Evolutionary conservation across 2,888 invertebrate genomes (phyloP), one percentile per base, ranked within the genome.

Genomic region (Andrena fulva): DNA sequence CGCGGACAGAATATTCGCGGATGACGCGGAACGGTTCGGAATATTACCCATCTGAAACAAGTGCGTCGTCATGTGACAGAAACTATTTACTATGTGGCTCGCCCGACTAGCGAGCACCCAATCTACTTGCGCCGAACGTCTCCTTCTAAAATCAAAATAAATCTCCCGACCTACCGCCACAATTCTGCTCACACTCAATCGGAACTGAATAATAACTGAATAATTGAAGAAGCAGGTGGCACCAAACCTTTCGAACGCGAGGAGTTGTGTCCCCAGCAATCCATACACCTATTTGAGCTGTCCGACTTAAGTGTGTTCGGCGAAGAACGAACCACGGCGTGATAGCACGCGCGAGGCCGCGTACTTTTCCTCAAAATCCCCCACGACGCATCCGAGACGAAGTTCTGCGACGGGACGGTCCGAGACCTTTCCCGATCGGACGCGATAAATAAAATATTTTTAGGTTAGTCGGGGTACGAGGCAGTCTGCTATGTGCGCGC

Each of bases 11-110:
- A 93, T 93, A 76, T 94, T 93, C 27, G 91, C 92, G 56, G 93
- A 92, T 0, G 92, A 91, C 50, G 93, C 90, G 2, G 93, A 91
- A 54, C 93, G 91, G 68, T 93, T 93, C 29, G 92, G 91, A 77
- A 91, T 93, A 82, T 93, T 93, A 87, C 94, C 94, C 94, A 94
- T 94, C 94, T 94, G 79, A 20, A 89, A 90, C 2, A 42, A 42
- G 42, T 42, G 3, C 42, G 42, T 4, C 42, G 42, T 42, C 42
- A 1, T 42, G 1, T 42, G 12, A 16, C 16, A 16, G 12, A 80
- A 33, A 29, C 10, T 8, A 8, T 33, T 62, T 33, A 50, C 52
- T 6, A 2, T 1, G n/a, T 6, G 12, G 27, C 27, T 35, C 31
- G 35, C 60, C 59, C 4, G 66, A 60, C 12, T 27, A 31, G 16